A percentile compares a stretch with the other conserved stretches of the same genome.
Evolutionary conservation across 2,113 vertebrate genomes (phyloP).

Genomic region (Hassar affinis): DNA sequence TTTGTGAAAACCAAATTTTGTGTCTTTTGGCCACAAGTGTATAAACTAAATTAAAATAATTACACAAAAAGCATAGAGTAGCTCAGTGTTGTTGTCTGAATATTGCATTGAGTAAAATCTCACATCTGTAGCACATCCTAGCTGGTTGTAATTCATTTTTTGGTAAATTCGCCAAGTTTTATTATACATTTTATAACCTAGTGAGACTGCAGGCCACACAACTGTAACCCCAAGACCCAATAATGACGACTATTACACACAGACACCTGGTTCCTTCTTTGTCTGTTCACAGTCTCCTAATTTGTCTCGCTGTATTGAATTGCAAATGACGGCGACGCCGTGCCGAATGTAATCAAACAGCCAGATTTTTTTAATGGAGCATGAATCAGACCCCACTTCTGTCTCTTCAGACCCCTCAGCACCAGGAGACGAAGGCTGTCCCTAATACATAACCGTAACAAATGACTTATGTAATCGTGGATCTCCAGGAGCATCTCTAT

Average conservation of each 20-base stretch:
- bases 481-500: not conserved
- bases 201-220: not conserved
- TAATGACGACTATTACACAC: slow-evolving; percentile 10
- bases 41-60: too few species aligned
- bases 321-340: slow-evolving; percentile 1
- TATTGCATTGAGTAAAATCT: not conserved
- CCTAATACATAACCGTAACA: not conserved
- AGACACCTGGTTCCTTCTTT: slow-evolving; percentile 29
- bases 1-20: too few species aligned
- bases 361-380: not conserved
- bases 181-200: not conserved
- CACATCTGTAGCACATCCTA: not conserved
- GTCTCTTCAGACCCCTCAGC: not conserved
- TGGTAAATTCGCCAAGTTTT: not conserved
- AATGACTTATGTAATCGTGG: not conserved
- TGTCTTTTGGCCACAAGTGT: too few species aligned
- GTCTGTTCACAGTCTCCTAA: slow-evolving; percentile 6
- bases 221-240: not conserved
- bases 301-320: slow-evolving; percentile 30
- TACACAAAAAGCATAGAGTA: not conserved
- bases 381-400: not conserved
- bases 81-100: not conserved
- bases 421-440: not conserved
- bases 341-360: slow-evolving; percentile 4
- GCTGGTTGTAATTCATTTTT: not conserved